A percentile compares a stretch with the other conserved stretches of the same genome.
Evolutionary conservation across 2,113 vertebrate species (phyloP).

Genomic region (Serinus canaria): DNA sequence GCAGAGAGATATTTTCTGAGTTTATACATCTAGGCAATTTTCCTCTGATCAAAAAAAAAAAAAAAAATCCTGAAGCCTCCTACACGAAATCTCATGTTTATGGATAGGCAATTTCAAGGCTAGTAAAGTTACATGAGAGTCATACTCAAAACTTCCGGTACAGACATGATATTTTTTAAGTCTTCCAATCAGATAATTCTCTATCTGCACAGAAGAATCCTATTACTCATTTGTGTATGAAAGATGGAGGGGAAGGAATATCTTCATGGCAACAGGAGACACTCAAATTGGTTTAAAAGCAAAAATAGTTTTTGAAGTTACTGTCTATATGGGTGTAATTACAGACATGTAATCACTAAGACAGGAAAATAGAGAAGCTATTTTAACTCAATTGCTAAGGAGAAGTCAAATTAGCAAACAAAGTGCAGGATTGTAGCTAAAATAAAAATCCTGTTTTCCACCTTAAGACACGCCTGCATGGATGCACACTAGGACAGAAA

Average conservation of each 20-base stretch:
- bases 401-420: constrained; percentile 45
- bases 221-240: neutral
- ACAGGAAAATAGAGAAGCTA: constrained; percentile 55
- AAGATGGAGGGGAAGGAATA: neutral
- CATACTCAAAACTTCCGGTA: constrained; percentile 49
- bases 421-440: constrained; percentile 18
- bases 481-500: neutral
- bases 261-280: constrained; percentile 51
- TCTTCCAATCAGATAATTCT: constrained; percentile 6
- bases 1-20: constrained; percentile 17
- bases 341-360: constrained; percentile 43
- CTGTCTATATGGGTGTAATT: constrained; percentile 51
- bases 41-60: neutral
- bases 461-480: neutral
- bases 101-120: constrained; percentile 48
- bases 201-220: neutral
- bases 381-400: constrained; percentile 55
- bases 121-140: constrained; percentile 51
- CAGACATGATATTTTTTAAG: neutral
- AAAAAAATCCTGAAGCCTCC: constrained; percentile 10
- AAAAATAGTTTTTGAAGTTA: constrained; percentile 50
- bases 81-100: constrained; percentile 59
- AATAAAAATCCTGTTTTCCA: neutral
- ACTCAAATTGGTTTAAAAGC: constrained; percentile 29
- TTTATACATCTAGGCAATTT: constrained; percentile 40